A percentile compares a stretch with the other conserved stretches of the same genome.
Evolutionary conservation across 2,113 vertebrate species (phyloP).

Genomic region (Plectropomus leopardus): DNA sequence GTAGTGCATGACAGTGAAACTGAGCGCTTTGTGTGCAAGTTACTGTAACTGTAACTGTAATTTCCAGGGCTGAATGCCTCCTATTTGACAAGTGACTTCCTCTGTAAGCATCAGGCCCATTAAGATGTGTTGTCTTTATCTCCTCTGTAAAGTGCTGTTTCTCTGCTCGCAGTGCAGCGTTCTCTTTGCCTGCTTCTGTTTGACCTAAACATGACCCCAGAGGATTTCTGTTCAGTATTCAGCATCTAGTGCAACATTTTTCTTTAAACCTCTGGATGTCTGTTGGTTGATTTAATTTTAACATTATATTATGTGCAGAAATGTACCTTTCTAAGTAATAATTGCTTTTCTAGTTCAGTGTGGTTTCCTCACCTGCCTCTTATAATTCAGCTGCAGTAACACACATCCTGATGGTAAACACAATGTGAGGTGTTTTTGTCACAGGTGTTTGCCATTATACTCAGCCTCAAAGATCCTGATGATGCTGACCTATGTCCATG

Average conservation of each 20-base stretch:
- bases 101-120: slow-evolving; percentile 53
- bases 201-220: slow-evolving; percentile 22
- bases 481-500: neutral
- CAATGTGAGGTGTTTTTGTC: slow-evolving; percentile 15
- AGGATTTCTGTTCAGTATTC: slow-evolving; percentile 42
- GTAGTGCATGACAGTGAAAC: slow-evolving; percentile 21
- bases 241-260: neutral
- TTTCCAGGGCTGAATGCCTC: slow-evolving; percentile 46
- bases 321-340: slow-evolving; percentile 28
- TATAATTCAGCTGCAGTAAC: slow-evolving; percentile 14
- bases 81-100: slow-evolving; percentile 60
- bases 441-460: neutral
- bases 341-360: slow-evolving; percentile 32
- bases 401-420: slow-evolving; percentile 6
- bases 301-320: neutral
- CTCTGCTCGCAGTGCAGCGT: slow-evolving; percentile 7
- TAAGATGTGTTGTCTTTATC: slow-evolving; percentile 56
- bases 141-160: slow-evolving; percentile 11
- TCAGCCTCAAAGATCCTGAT: slow-evolving; percentile 1
- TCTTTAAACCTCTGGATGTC: slow-evolving; percentile 10
- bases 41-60: slow-evolving; percentile 52
- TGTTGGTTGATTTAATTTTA: slow-evolving; percentile 9
- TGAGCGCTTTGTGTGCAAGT: slow-evolving; percentile 38
- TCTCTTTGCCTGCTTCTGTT: slow-evolving; percentile 16
- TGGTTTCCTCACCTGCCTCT: slow-evolving; percentile 9